Evolutionary conservation across 2,113 vertebrate genomes (phyloP).

Genomic region (Onychorhynchus coronatus): DNA sequence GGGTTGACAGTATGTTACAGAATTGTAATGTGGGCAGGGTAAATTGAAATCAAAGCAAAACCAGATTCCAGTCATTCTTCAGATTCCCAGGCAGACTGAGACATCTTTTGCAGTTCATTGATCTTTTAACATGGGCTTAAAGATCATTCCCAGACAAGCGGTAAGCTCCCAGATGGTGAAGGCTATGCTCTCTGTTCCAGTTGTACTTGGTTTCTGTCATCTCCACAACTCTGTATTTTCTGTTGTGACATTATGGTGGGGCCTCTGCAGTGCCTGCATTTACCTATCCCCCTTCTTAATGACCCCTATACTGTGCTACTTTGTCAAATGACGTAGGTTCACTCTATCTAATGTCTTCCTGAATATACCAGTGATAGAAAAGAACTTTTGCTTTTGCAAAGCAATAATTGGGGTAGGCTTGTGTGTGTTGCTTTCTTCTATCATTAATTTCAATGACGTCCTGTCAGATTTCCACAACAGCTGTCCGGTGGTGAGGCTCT

Average conservation of each 20-base stretch:
- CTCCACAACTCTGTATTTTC: not conserved
- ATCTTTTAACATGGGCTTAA: not conserved
- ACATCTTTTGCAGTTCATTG: slow-evolving; percentile 48
- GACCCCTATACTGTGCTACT: not conserved
- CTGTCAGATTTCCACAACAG: not conserved
- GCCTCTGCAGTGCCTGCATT: not conserved
- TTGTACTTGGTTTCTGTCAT: not conserved
- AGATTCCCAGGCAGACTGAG: slow-evolving; percentile 31
- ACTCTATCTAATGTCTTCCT: not conserved
- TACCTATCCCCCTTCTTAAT: not conserved
- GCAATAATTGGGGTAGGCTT: not conserved
- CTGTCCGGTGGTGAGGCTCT: not conserved
- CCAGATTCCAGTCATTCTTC: slow-evolving; percentile 49
- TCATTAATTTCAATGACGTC: not conserved
- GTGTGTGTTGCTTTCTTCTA: not conserved
- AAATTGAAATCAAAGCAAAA: slow-evolving; percentile 53
- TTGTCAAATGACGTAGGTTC: not conserved
- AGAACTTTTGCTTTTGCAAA: not conserved
- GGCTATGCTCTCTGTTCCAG: not conserved
- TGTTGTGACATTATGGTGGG: not conserved
- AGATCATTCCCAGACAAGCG: slow-evolving; percentile 2
- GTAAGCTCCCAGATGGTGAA: not conserved
- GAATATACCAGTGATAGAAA: not conserved
- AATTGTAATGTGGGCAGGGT: slow-evolving; percentile 14
- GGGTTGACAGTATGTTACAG: not conserved